phyloP scores from a whole-genome alignment of 2,797 vertebrate species.

The Chelmon rostratus region DNA sequence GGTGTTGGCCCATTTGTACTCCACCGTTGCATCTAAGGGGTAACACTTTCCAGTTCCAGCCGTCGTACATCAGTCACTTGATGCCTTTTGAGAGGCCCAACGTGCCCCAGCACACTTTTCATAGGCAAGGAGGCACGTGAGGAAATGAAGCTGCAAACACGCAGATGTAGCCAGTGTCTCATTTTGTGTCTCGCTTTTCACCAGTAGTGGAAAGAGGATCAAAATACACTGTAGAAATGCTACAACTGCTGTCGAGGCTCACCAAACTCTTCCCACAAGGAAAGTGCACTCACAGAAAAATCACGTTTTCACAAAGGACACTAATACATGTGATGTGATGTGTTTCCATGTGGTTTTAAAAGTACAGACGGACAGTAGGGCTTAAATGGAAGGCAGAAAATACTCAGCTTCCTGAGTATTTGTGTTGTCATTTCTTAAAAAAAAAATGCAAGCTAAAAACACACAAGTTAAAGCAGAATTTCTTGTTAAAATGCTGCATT shows the following conservation, averaged over 20 bases:
- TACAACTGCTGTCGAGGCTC: neutral
- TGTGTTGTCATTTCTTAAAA: neutral
- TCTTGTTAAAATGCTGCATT: neutral
- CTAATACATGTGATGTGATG: neutral
- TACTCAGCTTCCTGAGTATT: neutral
- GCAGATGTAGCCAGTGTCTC: constrained; percentile 35
- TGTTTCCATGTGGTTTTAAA: neutral
- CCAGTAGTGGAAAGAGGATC: constrained; percentile 30
- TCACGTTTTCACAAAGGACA: neutral
- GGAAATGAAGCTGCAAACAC: constrained; percentile 25
- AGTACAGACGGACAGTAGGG: neutral
- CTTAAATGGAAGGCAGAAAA: neutral
- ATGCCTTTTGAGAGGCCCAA: constrained; percentile 52
- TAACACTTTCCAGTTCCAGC: constrained; percentile 70
- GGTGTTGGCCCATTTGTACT: constrained; percentile 68
- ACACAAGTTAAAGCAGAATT: neutral
- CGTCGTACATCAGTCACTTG: constrained; percentile 62
- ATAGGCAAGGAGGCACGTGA: constrained; percentile 4
- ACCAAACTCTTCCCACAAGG: neutral
- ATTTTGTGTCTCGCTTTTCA: constrained; percentile 11
- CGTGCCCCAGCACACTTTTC: constrained; percentile 18
- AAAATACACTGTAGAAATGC: neutral
- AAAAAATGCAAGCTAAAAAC: neutral
- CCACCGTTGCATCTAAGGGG: constrained; percentile 66
- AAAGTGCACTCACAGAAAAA: neutral